Base-by-base conservation (phyloP, 2,113 vertebrate species). In the Corapipo altera region DNA sequence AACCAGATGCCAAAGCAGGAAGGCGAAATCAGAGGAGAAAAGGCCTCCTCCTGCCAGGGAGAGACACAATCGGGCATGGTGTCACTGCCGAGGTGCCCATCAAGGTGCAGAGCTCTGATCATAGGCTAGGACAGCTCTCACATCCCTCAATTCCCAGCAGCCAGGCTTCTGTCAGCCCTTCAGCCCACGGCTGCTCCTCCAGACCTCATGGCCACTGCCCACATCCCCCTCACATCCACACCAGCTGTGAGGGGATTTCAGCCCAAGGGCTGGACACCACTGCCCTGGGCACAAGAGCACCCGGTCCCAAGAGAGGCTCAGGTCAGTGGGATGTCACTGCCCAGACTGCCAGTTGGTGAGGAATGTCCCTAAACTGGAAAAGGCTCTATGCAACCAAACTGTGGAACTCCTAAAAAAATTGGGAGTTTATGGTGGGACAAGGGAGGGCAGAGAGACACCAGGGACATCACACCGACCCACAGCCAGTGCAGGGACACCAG, bases 291-390 rank as follows among this genome's bases (percentile, higher is more conserved):
- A 49, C n/a, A 39, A 81, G 21, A 62, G 18, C 46, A 43, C 9
- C 30, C 52, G 32, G 0, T 0, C 15, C 70, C 5, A 1, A 20
- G 17, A 43, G 13, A 49, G 20, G 9, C 57, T 6, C 2, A 0
- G 7, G 1, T 1, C 49, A 61, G 67, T 3, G 4, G 51, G 64
- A 59, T 1, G 0, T 16, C 0, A 0, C 52, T 26, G 52, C 64
- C 1, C 2, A 21, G 58, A 48, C 30, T 5, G 0, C 8, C 4
- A 1, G 54, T 1, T 15, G 0, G 27, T 0, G 5, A 49, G 57
- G 21, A 44, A 62, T 28, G 9, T 2, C 78, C 74, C 55, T 5
- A 4, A 14, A 39, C 39, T 30, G 28, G 20, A 26, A 33, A 62
- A 48, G 33, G 12, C 43, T 51, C 48, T 13, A 12, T 8, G 35